phyloP scores from a whole-genome alignment of 2,888 invertebrate genomes.

The Watsonalla cultraria region DNA sequence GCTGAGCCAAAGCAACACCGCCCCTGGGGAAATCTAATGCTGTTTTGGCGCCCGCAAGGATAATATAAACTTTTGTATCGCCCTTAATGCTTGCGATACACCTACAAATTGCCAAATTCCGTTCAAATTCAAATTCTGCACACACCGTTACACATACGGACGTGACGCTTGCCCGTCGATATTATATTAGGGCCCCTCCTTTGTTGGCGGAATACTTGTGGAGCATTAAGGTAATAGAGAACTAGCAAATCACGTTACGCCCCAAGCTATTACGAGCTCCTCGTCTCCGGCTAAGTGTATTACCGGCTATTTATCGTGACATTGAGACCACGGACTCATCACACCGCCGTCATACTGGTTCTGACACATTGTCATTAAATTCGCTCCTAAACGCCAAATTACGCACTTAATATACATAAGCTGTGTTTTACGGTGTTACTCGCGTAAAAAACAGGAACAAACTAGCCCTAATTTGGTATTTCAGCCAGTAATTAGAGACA shows the following conservation, averaged over 20 bases:
- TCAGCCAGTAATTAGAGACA: too few species aligned
- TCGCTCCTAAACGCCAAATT: constrained; percentile 30
- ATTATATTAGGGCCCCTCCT: constrained; percentile 61
- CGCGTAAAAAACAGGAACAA: too few species aligned
- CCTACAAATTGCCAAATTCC: constrained; percentile 19
- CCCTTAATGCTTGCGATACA: constrained; percentile 17
- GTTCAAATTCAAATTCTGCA: constrained; percentile 45
- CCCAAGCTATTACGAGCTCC: constrained; percentile 53
- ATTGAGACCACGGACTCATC: constrained; percentile 53
- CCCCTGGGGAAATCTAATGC: constrained; percentile 18
- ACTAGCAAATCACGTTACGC: constrained; percentile 68
- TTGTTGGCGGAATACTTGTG: constrained; percentile 63
- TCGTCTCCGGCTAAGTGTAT: constrained; percentile 59
- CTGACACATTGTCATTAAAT: constrained; percentile 36
- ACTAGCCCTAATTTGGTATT: too few species aligned
- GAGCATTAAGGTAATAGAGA: constrained; percentile 64
- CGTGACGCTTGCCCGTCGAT: constrained; percentile 40
- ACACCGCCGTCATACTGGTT: constrained; percentile 33
- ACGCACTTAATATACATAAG: too few species aligned
- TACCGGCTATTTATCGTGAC: constrained; percentile 68
- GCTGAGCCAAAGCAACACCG: constrained; percentile 5
- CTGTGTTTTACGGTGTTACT: too few species aligned
- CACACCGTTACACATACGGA: constrained; percentile 33
- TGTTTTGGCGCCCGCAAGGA: constrained; percentile 13
- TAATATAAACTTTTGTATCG: constrained; percentile 25